Evolutionary conservation across 2,888 invertebrate species (phyloP).

Genomic region (Rhorus exstirpatorius): DNA sequence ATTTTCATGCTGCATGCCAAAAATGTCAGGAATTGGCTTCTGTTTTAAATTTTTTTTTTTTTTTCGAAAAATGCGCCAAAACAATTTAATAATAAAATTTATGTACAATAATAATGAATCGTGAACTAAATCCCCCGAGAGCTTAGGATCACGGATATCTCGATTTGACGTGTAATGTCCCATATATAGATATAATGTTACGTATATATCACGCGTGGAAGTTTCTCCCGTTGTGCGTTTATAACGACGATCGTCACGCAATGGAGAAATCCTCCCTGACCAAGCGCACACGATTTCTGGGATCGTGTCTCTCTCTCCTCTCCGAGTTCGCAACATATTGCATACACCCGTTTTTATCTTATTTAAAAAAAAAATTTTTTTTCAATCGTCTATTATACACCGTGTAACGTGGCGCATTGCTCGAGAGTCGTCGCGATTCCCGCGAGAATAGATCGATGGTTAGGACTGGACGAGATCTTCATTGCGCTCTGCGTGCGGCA

Average conservation of each 20-base stretch:
- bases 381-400: too few species aligned
- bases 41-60: too few species aligned
- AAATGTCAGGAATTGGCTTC: too few species aligned
- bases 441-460: constrained; percentile 50
- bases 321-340: not conserved
- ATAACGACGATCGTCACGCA: constrained; percentile 72
- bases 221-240: constrained; percentile 65
- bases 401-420: not conserved
- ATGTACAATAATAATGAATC: not conserved
- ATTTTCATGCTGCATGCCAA: too few species aligned
- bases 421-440: not conserved
- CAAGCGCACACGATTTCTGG: constrained; percentile 24
- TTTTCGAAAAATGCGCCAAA: too few species aligned
- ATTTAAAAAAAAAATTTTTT: too few species aligned
- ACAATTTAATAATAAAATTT: too few species aligned
- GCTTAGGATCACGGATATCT: not conserved
- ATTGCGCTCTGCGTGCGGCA: constrained; percentile 24
- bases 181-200: constrained; percentile 39
- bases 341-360: too few species aligned
- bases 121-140: not conserved
- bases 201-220: constrained; percentile 58
- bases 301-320: constrained; percentile 32
- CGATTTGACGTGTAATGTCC: not conserved
- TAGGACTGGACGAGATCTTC: constrained; percentile 30
- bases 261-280: constrained; percentile 47